Conservation (phyloP, 2,113 vertebrate genomes). For the Cyprinodon tularosa region DNA sequence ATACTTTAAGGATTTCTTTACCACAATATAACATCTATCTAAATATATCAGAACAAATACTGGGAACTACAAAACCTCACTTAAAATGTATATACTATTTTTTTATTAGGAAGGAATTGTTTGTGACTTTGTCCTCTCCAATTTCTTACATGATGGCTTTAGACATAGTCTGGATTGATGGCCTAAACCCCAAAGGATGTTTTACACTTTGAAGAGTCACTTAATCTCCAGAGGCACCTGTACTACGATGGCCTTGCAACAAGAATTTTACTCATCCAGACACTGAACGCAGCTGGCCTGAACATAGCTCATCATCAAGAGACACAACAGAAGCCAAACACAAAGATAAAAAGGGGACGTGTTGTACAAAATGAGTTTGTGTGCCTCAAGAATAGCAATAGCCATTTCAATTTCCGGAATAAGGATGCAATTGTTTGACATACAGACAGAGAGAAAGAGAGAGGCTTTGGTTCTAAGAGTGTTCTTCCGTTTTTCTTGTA, state of each 20-base stretch:
- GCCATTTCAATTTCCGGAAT: constrained; percentile 50
- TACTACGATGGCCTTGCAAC: constrained; percentile 46
- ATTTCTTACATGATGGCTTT: neutral
- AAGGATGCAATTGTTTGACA: constrained; percentile 12
- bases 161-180: constrained; percentile 7
- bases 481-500: neutral
- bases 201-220: constrained; percentile 18
- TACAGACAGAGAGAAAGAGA: neutral
- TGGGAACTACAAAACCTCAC: too few relatives aligned
- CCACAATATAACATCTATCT: too few relatives aligned
- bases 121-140: constrained; percentile 42
- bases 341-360: constrained; percentile 22
- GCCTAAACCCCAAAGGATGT: constrained; percentile 28
- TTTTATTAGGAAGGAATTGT: neutral
- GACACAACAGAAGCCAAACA: constrained; percentile 40
- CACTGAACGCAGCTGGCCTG: constrained; percentile 59
- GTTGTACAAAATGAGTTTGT: constrained; percentile 21
- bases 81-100: too few relatives aligned
- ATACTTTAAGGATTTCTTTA: too few relatives aligned
- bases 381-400: constrained; percentile 28
- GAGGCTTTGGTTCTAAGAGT: neutral
- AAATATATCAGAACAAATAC: too few relatives aligned
- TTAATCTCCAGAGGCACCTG: constrained; percentile 15
- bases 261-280: constrained; percentile 43
- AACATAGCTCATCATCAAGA: constrained; percentile 59